Conservation (phyloP, 2,113 vertebrate species). For the Tapirus terrestris region DNA sequence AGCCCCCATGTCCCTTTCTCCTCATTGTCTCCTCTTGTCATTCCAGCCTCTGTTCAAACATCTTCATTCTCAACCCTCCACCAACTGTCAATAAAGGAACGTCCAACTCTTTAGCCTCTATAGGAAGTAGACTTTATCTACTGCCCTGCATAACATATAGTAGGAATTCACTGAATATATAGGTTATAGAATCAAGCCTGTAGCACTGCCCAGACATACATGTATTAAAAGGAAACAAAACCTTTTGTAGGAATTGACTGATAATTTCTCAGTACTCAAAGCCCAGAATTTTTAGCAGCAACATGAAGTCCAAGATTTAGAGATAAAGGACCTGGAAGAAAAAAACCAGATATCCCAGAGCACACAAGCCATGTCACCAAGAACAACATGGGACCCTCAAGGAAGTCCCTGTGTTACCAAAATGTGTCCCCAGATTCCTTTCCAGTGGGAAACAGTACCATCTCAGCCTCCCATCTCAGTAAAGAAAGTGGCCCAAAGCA, state of each 20-base stretch:
- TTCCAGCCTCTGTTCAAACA: background rate
- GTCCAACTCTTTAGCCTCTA: background rate
- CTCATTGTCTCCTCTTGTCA: background rate
- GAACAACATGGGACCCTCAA: background rate
- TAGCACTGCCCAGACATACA: background rate
- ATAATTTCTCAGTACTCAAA: background rate
- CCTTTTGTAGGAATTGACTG: background rate
- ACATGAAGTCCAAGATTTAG: background rate
- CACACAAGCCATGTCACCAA: background rate
- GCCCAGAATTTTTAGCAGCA: background rate
- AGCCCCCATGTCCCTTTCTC: background rate
- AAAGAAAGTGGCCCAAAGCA: background rate
- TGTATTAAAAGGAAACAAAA: background rate
- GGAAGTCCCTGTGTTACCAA: background rate
- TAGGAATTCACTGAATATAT: background rate
- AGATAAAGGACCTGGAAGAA: background rate
- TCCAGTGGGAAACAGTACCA: background rate
- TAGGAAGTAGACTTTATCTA: background rate
- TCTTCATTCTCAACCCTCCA: background rate
- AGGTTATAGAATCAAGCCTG: background rate
- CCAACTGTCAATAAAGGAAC: background rate
- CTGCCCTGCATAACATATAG: accelerated
- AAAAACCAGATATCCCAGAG: background rate
- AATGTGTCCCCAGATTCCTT: background rate
- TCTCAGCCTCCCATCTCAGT: background rate